Conservation (phyloP, 64 coral and sea anemone species). For the Platygyra sinensis region DNA sequence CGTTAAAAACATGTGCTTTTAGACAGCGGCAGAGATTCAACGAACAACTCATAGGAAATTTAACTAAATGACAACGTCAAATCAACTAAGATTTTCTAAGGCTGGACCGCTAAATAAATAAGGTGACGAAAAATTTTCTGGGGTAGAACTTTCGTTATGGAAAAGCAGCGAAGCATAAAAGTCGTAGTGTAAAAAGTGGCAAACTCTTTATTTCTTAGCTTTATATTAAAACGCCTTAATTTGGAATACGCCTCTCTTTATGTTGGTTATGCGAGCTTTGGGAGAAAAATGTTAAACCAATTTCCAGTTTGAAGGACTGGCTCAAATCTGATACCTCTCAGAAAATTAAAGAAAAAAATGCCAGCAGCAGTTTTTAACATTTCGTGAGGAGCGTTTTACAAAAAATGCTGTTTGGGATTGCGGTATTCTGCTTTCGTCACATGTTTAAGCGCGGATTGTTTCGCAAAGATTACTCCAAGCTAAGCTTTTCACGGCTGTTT, state of each 20-base stretch:
- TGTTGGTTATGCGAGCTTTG: background rate
- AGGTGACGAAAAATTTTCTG: background rate
- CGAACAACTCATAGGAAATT: conserved; percentile 39
- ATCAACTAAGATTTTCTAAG: background rate
- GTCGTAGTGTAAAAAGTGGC: background rate
- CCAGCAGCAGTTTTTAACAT: background rate
- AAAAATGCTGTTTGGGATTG: background rate
- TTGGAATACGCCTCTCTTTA: conserved; percentile 3
- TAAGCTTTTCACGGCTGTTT: background rate
- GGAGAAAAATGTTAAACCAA: conserved; percentile 21
- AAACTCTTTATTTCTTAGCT: background rate
- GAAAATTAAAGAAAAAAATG: background rate
- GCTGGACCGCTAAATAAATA: conserved; percentile 25
- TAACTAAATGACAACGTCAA: conserved; percentile 5
- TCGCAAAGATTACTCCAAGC: background rate
- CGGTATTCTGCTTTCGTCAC: background rate
- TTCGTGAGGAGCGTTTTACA: background rate
- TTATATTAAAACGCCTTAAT: background rate
- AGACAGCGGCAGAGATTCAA: background rate
- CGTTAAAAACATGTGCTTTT: conserved; percentile 28
- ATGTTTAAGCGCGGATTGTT: background rate
- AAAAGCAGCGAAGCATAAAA: background rate
- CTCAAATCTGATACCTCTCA: background rate
- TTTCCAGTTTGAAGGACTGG: background rate
- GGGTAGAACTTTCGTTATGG: background rate